Evolutionary conservation across 2,797 vertebrate genomes (phyloP).

Genomic region (Typhlichthys subterraneus): DNA sequence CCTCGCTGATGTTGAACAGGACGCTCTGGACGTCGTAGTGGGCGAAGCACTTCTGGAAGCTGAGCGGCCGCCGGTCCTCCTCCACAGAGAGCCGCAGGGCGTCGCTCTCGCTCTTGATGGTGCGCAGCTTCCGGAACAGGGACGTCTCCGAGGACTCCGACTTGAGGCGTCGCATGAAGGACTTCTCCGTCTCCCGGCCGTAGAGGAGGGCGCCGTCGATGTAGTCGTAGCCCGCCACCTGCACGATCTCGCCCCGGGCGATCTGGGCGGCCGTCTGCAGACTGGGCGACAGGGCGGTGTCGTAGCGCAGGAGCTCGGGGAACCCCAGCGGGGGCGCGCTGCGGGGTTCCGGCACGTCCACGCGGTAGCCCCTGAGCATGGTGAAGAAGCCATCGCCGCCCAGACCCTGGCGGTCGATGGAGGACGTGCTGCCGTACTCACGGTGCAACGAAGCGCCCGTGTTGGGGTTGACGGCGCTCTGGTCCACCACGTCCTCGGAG

Average conservation of each 20-base stretch:
- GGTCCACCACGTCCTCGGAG: constrained; percentile 90
- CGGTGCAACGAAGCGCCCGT: constrained; percentile 93
- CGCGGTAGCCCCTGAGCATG: constrained; percentile 87
- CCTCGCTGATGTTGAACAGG: constrained; percentile 94
- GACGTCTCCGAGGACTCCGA: constrained; percentile 89
- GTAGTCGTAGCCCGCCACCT: constrained; percentile 89
- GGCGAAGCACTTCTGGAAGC: constrained; percentile 93
- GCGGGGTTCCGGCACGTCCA: constrained; percentile 86
- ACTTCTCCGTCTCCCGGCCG: constrained; percentile 85
- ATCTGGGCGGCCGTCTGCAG: constrained; percentile 93
- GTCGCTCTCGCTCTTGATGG: constrained; percentile 91
- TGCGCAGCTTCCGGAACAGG: constrained; percentile 89
- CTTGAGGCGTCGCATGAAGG: constrained; percentile 89
- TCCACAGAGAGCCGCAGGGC: constrained; percentile 84
- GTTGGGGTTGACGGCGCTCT: constrained; percentile 93
- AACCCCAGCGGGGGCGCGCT: constrained; percentile 81
- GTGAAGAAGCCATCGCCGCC: constrained; percentile 89
- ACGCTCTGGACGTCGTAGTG: constrained; percentile 98
- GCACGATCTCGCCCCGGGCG: constrained; percentile 89
- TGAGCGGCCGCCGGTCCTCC: constrained; percentile 84
- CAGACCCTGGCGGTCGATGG: constrained; percentile 93
- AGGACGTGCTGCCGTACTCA: constrained; percentile 97
- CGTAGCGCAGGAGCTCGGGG: constrained; percentile 86
- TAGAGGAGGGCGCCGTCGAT: constrained; percentile 84
- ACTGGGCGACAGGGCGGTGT: constrained; percentile 87